Evolutionary conservation across 2,888 invertebrate genomes (phyloP).

Genomic region (Caenorhabditis uteleia): DNA sequence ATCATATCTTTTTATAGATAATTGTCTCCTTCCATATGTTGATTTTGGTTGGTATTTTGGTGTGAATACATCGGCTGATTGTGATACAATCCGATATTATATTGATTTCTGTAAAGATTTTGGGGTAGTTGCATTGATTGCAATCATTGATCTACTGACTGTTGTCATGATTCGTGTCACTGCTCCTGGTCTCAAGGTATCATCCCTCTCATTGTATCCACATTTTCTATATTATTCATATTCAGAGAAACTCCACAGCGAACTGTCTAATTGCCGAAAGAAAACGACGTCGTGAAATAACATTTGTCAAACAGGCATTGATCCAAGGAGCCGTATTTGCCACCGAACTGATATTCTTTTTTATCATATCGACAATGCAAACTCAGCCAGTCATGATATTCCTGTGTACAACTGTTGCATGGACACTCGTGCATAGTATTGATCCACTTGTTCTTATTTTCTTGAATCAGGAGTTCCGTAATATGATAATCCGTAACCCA

Average conservation of each 20-base stretch:
- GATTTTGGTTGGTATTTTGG: conserved; percentile 38
- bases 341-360: conserved; percentile 30
- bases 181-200: conserved; percentile 15
- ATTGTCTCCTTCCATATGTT: conserved; percentile 28
- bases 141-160: conserved; percentile 20
- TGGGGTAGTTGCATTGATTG: conserved; percentile 22
- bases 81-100: conserved; percentile 30
- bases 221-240: background rate
- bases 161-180: conserved; percentile 31
- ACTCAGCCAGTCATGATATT: conserved; percentile 20
- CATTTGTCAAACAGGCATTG: conserved; percentile 27
- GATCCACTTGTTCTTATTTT: conserved; percentile 27
- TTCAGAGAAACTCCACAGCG: conserved; percentile 12
- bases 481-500: conserved; percentile 16
- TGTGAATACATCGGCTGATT: conserved; percentile 24
- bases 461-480: conserved; percentile 24
- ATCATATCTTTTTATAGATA: conserved; percentile 18
- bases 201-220: too few relatives aligned
- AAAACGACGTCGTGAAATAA: conserved; percentile 24
- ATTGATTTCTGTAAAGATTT: conserved; percentile 36
- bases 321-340: conserved; percentile 27
- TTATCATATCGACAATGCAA: conserved; percentile 29
- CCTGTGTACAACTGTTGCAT: conserved; percentile 32
- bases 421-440: conserved; percentile 29
- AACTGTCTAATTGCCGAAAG: conserved; percentile 14